Base-by-base conservation (phyloP, 2,888 invertebrate species). In the Epistrophe eligans region DNA sequence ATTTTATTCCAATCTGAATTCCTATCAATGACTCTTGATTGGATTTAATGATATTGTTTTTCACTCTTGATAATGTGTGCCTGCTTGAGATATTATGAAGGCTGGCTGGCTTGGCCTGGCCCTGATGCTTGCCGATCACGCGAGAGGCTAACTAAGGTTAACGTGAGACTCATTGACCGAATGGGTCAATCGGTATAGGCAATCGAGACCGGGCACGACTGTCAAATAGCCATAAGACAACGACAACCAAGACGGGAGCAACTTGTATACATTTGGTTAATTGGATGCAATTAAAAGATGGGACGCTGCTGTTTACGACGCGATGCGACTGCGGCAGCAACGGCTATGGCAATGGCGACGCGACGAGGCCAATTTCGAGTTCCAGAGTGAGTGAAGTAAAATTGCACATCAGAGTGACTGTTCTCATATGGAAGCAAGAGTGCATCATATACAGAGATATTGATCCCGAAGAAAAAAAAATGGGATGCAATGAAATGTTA, bases 91-190 rank as follows among this genome's bases (percentile, higher is more conserved):
- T 82, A 67, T 52, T 82, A 67, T 52, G 71, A 79, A 82, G 82
- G 79, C 82, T 64, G 66, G 57, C 72, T 38, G 10, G 24, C 24
- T n/a, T 11, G 0, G 60, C 28, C 57, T 66, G 66, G 62, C 76
- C 48, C 71, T 70, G 70, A 55, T 70, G 52, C 10, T 64, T 73
- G 82, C 72, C 72, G 58, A 72, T 79, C 87, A 87, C 72, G 87
- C 87, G 48, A 83, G 90, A 88, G 92, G 92, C 92, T 91, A 91
- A 91, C 92, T 90, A 90, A 92, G 92, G 91, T 91, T 92, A 91
- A 92, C 91, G 90, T 90, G 90, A 83, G 89, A 90, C 90, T 91
- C 91, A 90, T 91, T 91, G 91, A 91, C 91, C 90, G 88, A 84
- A 77, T 71, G 66, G 89, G 91, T 90, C 91, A 91, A 91, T 91